A percentile compares a stretch with the other conserved stretches of the same genome.
Conservation (phyloP, 2,113 vertebrate species). For the Ameiurus melas region DNA sequence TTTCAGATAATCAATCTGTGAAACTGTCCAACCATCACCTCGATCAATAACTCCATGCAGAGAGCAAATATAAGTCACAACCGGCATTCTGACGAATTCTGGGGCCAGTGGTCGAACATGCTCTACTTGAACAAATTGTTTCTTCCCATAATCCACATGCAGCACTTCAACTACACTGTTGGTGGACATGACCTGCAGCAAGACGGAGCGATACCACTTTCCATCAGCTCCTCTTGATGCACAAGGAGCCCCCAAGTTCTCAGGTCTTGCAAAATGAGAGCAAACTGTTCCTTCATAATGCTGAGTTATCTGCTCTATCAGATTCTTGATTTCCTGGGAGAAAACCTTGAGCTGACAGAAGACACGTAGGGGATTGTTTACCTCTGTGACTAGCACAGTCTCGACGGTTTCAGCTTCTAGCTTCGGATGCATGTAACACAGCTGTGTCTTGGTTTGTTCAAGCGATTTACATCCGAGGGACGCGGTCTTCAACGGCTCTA, state of each 20-base stretch:
- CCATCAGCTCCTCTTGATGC: constrained; percentile 83
- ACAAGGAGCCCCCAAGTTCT: constrained; percentile 81
- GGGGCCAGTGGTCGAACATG: constrained; percentile 75
- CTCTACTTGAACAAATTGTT: constrained; percentile 76
- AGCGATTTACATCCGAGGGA: constrained; percentile 30
- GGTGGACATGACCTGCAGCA: constrained; percentile 75
- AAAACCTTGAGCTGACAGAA: constrained; percentile 89
- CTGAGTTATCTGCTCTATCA: constrained; percentile 78
- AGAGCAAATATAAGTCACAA: constrained; percentile 87
- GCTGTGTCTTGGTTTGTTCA: constrained; percentile 53
- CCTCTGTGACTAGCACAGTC: constrained; percentile 82
- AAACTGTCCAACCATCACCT: constrained; percentile 77
- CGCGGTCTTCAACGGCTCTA: constrained; percentile 30
- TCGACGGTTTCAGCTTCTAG: constrained; percentile 79
- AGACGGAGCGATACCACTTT: constrained; percentile 84
- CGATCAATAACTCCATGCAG: constrained; percentile 81
- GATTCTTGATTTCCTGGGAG: constrained; percentile 79
- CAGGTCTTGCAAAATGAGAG: constrained; percentile 56
- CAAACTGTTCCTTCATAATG: constrained; percentile 62
- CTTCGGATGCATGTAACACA: constrained; percentile 82
- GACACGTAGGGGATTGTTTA: constrained; percentile 79
- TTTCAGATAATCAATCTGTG: constrained; percentile 75
- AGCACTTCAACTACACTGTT: constrained; percentile 79
- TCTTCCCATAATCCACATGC: constrained; percentile 86
- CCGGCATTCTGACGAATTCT: constrained; percentile 87